Percentiles rank a stretch among this genome's conserved stretches.
Evolutionary conservation across 2,113 vertebrate species (phyloP).

Genomic region (Zosterops lateralis): DNA sequence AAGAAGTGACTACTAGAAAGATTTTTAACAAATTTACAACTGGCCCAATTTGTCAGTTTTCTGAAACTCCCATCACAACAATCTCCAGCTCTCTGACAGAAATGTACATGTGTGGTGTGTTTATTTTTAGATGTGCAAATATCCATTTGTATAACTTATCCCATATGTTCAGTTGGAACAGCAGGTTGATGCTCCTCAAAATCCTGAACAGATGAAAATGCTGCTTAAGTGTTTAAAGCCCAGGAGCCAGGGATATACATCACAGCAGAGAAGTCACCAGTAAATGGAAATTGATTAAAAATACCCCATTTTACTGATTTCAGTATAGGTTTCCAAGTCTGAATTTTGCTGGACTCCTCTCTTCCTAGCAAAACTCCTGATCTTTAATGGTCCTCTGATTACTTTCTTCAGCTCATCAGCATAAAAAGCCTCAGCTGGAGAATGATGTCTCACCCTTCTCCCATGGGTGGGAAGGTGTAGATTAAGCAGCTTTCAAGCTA

Average conservation of each 20-base stretch:
- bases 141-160: neutral
- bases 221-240: neutral
- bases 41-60: neutral
- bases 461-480: neutral
- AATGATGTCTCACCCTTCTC: neutral
- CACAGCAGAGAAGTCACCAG: neutral
- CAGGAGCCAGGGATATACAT: neutral
- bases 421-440: neutral
- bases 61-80: neutral
- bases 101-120: neutral
- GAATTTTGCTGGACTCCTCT: neutral
- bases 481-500: neutral
- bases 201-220: neutral
- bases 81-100: neutral
- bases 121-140: neutral
- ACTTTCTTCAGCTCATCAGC: neutral
- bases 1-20: neutral
- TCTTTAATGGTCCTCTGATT: neutral
- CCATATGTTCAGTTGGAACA: neutral
- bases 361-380: neutral
- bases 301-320: fast-evolving
- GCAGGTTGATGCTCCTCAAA: neutral
- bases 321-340: neutral
- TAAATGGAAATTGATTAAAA: neutral
- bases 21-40: neutral